Conservation (phyloP, 2,888 invertebrate species). For the Dermolepida albohirtum region DNA sequence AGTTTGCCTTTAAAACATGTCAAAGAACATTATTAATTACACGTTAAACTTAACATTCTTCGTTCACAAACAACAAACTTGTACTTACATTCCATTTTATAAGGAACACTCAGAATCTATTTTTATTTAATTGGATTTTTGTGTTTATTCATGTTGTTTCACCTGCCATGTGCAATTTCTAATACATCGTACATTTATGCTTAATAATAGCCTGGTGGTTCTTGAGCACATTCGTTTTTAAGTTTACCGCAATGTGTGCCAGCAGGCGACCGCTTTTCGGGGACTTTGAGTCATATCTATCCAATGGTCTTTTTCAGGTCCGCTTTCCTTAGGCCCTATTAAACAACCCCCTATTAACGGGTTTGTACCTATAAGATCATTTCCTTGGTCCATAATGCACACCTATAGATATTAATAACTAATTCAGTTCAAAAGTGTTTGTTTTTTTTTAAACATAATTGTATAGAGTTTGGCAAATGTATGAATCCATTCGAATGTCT, state of each 20-base stretch:
- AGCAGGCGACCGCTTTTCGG: conserved; percentile 89
- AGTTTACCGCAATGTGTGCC: conserved; percentile 83
- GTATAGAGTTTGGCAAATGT: too few relatives aligned
- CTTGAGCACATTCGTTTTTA: conserved; percentile 45
- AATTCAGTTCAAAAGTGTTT: too few relatives aligned
- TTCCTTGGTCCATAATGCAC: conserved; percentile 72
- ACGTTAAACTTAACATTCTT: conserved; percentile 22
- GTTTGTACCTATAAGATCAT: conserved; percentile 73
- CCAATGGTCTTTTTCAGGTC: conserved; percentile 86
- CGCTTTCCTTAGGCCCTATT: conserved; percentile 77
- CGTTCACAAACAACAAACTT: conserved; percentile 19
- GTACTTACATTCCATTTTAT: conserved; percentile 24
- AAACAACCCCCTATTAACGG: conserved; percentile 78
- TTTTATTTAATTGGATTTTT: conserved; percentile 2
- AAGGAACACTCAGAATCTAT: conserved; percentile 2
- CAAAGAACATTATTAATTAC: background rate
- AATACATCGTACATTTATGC: background rate
- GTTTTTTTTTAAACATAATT: too few relatives aligned
- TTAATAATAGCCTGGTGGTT: conserved; percentile 23
- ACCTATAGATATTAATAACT: conserved; percentile 62
- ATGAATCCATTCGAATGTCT: too few relatives aligned
- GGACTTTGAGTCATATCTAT: conserved; percentile 88
- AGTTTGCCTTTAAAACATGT: background rate
- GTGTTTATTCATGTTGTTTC: conserved; percentile 4
- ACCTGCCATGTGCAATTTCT: background rate